Evolutionary conservation across 2,113 vertebrate genomes (phyloP).

Genomic region (Psephotus haematonotus): DNA sequence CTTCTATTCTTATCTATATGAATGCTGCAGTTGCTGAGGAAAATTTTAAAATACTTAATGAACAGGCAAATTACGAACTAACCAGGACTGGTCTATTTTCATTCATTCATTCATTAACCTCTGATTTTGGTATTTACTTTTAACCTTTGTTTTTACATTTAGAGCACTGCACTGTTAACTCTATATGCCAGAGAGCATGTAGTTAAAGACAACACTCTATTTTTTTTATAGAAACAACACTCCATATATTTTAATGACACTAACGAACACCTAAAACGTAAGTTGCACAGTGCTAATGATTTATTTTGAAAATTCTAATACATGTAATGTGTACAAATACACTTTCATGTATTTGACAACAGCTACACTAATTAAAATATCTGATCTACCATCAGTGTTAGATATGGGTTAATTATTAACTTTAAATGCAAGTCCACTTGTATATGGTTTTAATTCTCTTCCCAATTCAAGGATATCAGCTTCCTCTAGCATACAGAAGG

Average conservation of each 20-base stretch:
- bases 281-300: background rate
- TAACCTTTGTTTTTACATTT: background rate
- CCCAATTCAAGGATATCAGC: background rate
- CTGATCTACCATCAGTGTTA: background rate
- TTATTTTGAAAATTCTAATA: background rate
- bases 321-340: background rate
- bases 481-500: background rate
- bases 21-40: constrained; percentile 11
- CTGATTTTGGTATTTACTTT: background rate
- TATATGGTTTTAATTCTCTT: background rate
- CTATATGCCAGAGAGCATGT: background rate
- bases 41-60: constrained; percentile 9
- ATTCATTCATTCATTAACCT: background rate
- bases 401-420: background rate
- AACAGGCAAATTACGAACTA: constrained; percentile 9
- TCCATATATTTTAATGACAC: background rate
- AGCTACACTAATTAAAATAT: background rate
- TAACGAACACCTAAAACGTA: background rate
- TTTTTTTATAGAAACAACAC: background rate
- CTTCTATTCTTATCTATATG: constrained; percentile 11
- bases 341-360: background rate
- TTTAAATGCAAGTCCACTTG: background rate
- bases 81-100: background rate
- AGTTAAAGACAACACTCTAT: background rate
- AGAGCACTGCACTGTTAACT: background rate